Percentiles rank a stretch among this genome's conserved stretches.
Conservation (phyloP, 2,888 invertebrate genomes). For the Neoaliturus tenellus region DNA sequence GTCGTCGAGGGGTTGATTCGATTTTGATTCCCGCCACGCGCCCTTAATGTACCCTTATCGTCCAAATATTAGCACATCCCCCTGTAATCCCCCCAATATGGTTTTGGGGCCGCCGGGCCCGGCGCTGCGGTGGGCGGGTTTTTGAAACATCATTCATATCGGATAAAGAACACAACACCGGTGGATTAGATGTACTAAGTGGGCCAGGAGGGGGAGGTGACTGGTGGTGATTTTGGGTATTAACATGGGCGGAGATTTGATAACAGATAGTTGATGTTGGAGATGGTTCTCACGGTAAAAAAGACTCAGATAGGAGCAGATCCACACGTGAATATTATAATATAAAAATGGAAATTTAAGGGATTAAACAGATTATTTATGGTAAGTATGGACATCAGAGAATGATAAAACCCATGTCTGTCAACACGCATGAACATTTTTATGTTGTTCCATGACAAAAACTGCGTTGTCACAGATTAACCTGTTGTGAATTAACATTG, state of each 20-base stretch:
- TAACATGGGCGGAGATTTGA: neutral
- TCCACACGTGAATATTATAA: no score
- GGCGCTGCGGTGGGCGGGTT: conserved; percentile 24
- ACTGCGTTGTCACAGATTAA: no score
- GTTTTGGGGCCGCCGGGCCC: neutral
- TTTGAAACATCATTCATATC: neutral
- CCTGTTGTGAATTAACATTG: no score
- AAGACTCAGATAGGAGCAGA: no score
- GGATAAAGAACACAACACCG: conserved; percentile 17
- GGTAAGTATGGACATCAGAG: no score
- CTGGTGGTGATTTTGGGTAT: conserved; percentile 16
- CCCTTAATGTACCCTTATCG: conserved; percentile 32
- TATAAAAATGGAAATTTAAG: no score
- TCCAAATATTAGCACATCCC: conserved; percentile 40
- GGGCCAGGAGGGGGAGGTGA: neutral
- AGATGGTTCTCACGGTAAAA: neutral
- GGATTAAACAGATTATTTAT: no score
- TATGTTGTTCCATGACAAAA: no score
- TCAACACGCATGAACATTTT: no score
- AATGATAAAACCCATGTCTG: no score
- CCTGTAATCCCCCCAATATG: neutral
- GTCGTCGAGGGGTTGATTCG: conserved; percentile 21
- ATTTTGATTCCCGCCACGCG: conserved; percentile 41
- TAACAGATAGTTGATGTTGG: neutral
- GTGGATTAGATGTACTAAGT: neutral